A percentile compares a stretch with the other conserved stretches of the same genome.
phyloP scores from a whole-genome alignment of 1,140 invertebrate species.

The Procambarus clarkii region DNA sequence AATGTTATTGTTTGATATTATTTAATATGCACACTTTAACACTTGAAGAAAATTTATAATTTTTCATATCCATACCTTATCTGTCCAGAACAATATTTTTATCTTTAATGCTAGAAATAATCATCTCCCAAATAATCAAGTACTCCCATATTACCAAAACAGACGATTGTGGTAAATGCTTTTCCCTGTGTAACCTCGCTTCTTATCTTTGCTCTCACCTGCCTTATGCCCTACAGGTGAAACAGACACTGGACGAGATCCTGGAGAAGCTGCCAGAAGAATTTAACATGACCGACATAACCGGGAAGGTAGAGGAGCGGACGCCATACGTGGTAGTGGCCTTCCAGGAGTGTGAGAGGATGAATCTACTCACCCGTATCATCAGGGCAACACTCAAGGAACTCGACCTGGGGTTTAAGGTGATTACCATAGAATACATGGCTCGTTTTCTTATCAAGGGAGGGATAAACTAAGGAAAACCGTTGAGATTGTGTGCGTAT shows the following conservation, averaged over 20 bases:
- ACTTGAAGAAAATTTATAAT: no score
- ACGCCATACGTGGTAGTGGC: slow-evolving; percentile 94
- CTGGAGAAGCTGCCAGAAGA: slow-evolving; percentile 95
- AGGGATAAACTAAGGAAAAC: no score
- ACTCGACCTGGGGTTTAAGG: slow-evolving; percentile 93
- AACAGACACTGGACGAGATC: slow-evolving; percentile 95
- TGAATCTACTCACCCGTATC: slow-evolving; percentile 94
- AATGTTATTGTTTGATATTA: no score
- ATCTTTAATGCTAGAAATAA: no score
- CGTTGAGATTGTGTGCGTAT: no score
- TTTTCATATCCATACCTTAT: no score
- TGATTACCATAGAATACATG: slow-evolving; percentile 75
- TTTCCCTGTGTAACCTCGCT: neutral
- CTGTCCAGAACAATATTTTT: no score
- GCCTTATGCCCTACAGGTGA: slow-evolving; percentile 81
- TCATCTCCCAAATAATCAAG: no score
- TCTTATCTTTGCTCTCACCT: neutral
- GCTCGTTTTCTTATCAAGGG: no score
- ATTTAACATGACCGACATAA: slow-evolving; percentile 96
- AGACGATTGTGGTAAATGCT: no score
- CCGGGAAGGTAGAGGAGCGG: slow-evolving; percentile 94
- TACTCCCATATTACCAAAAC: no score
- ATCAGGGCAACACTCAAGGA: slow-evolving; percentile 93
- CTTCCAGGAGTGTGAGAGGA: slow-evolving; percentile 97
- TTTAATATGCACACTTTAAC: no score